Evolutionary conservation across 2,797 vertebrate species (phyloP).

Genomic region (Stomatorhinus walkeri): DNA sequence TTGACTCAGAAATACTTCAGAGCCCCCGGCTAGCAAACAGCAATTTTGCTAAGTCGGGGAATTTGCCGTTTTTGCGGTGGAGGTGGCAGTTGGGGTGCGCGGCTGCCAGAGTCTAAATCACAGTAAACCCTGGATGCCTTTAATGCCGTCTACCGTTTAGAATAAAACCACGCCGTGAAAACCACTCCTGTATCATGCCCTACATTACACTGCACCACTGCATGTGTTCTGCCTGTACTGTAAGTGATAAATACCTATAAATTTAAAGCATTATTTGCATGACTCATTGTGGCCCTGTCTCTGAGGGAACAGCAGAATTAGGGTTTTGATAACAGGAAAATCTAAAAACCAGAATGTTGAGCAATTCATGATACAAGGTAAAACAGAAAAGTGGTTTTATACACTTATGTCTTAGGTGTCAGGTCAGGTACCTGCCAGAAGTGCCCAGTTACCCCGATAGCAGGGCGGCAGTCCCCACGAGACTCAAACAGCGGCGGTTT

Average conservation of each 20-base stretch:
- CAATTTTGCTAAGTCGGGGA: not conserved
- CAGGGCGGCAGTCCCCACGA: not conserved
- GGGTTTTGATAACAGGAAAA: not conserved
- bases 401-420: not conserved
- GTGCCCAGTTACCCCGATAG: not conserved
- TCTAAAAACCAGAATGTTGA: not conserved
- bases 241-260: slow-evolving; percentile 1
- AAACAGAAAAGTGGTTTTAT: not conserved
- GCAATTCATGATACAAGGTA: not conserved
- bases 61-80: not conserved
- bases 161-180: not conserved
- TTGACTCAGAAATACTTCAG: not conserved
- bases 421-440: not conserved
- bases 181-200: not conserved
- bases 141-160: not conserved
- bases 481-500: not conserved
- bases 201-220: slow-evolving; percentile 1
- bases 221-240: not conserved
- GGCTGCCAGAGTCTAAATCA: not conserved
- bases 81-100: not conserved
- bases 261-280: not conserved
- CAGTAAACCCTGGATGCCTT: not conserved
- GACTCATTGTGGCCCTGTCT: not conserved
- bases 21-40: not conserved
- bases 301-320: not conserved